Conservation (phyloP, 2,888 invertebrate species). For the Escarpia spicata region DNA sequence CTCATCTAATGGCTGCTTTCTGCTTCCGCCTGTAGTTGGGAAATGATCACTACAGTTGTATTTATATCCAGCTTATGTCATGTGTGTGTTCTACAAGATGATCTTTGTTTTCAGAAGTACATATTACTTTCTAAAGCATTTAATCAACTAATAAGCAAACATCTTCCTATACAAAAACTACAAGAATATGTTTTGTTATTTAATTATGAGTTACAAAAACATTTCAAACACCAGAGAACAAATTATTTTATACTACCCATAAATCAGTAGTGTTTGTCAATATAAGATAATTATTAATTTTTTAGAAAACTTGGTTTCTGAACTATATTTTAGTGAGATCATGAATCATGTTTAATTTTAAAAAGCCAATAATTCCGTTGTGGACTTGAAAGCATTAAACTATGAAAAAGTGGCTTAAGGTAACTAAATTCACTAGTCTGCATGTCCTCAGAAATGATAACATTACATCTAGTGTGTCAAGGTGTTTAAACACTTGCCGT, state of each 20-base stretch:
- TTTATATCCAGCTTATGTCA: neutral
- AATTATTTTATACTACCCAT: neutral
- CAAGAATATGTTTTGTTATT: neutral
- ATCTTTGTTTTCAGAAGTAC: neutral
- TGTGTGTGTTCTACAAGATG: neutral
- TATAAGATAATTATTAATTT: neutral
- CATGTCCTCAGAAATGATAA: no score
- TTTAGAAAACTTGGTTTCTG: neutral
- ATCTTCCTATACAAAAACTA: neutral
- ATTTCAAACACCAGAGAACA: neutral
- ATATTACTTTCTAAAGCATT: neutral
- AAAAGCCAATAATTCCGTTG: neutral
- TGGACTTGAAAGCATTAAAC: neutral
- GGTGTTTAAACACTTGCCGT: neutral
- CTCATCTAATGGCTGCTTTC: neutral
- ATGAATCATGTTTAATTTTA: no score
- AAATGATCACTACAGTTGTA: neutral
- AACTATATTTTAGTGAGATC: neutral
- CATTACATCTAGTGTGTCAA: neutral
- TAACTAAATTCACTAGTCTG: neutral
- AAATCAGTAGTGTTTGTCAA: neutral
- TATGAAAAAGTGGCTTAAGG: neutral
- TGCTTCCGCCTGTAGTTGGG: neutral
- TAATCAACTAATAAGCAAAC: neutral
- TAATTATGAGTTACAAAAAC: neutral